Base-by-base conservation (phyloP, 2,113 vertebrate species). In the Cavia aperea region DNA sequence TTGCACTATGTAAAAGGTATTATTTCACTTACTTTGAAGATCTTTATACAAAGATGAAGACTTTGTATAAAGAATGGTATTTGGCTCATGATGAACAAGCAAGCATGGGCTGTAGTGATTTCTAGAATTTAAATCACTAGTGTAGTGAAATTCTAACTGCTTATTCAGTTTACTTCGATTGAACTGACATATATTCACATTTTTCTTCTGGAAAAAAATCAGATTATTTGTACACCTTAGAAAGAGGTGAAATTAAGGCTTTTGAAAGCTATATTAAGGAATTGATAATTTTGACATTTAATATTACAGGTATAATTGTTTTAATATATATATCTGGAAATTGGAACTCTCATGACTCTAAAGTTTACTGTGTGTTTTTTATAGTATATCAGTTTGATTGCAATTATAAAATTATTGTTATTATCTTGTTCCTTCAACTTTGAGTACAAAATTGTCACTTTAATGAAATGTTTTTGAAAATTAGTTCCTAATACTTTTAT, bases 101-200 rank as follows among this genome's bases (percentile, higher is more conserved):
- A 73, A 26, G 18, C 36, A 26, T 11, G 8, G 49, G 43, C 12
- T 56, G 2, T 92, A 65, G n/a, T 90, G 18, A 73, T 92, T 92
- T 92, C 66, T 58, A 94, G 66, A 95, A 92, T 85, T 88, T 92
- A 93, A 91, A 58, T 93, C 49, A 70, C n/a, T 89, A 16, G 18
- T 43, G 26, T 86, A 90, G 68, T 86, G 62, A 73, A 81, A 51
- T 94, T 94, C 60, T 81, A 93, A 75, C 63, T 90, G 65, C 49
- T 81, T 75, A 31, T 73, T 95, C 81, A 39, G 51, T 95, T 94
- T 56, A 12, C 24, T 95, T 1, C 72, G 73, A 13, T 7, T 92
- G 66, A 7, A 10, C 84, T 81, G 73, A 58, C n/a, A n/a, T 26
- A 16, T 33, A 73, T 84, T 86, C 51, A 93, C 26, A 88, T 91